phyloP scores from a whole-genome alignment of 2,113 vertebrate genomes.

The Agapornis roseicollis region DNA sequence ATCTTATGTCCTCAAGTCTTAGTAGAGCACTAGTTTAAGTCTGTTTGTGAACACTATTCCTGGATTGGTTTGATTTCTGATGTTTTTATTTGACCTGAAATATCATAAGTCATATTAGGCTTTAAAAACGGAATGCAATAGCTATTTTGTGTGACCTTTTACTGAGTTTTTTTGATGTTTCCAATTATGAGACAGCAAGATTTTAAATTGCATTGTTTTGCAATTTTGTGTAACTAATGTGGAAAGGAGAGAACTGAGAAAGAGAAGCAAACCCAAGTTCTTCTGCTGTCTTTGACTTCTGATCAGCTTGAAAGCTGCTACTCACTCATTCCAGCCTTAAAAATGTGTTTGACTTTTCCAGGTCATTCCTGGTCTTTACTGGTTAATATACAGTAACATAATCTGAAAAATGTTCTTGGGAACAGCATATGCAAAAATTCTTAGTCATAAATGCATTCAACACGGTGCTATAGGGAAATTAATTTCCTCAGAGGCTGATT shows the following conservation, averaged over 20 bases:
- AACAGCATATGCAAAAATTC: not conserved
- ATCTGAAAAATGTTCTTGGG: not conserved
- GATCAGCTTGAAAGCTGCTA: not conserved
- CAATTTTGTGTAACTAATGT: not conserved
- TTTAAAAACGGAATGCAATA: not conserved
- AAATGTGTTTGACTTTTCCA: slow-evolving; percentile 17
- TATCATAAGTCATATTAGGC: not conserved
- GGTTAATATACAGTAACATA: not conserved
- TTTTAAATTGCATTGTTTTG: not conserved
- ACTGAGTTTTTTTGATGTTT: not conserved
- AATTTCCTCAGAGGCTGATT: not conserved
- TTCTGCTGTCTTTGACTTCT: not conserved
- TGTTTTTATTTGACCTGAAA: not conserved
- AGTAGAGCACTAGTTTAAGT: not conserved
- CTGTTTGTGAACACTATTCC: not conserved
- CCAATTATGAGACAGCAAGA: not conserved
- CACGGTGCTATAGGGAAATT: not conserved
- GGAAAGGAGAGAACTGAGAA: not conserved
- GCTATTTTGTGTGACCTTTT: not conserved
- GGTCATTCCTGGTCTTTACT: not conserved
- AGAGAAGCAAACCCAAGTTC: not conserved
- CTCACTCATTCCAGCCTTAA: not conserved
- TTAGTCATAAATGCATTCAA: not conserved
- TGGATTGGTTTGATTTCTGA: not conserved
- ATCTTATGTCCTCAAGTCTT: not conserved